Evolutionary conservation across 2,113 vertebrate species (phyloP).

Genomic region (Albula goreensis): DNA sequence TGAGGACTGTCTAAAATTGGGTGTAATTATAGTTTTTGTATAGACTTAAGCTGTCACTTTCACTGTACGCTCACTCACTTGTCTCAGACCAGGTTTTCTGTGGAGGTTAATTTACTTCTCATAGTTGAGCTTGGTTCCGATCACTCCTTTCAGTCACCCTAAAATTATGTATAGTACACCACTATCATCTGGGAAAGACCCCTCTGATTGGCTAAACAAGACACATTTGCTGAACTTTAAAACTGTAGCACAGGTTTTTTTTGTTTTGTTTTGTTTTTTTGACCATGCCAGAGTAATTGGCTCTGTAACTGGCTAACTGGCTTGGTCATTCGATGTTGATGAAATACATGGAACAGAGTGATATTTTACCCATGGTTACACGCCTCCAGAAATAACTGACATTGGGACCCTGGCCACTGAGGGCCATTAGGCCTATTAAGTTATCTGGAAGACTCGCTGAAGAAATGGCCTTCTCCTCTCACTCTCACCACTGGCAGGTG

Average conservation of each 20-base stretch:
- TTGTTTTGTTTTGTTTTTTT: neutral
- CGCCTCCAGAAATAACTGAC: neutral
- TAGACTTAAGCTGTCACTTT: slow-evolving; percentile 27
- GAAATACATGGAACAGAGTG: slow-evolving; percentile 12
- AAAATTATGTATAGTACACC: neutral
- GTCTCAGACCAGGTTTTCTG: slow-evolving; percentile 3
- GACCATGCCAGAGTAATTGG: slow-evolving; percentile 14
- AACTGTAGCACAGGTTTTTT: too few species aligned
- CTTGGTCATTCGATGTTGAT: slow-evolving; percentile 6
- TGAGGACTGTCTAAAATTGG: slow-evolving; percentile 7
- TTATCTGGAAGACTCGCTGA: slow-evolving; percentile 20
- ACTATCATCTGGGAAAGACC: neutral
- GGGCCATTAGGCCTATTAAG: slow-evolving; percentile 29
- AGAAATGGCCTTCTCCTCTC: slow-evolving; percentile 13
- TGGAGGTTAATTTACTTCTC: neutral
- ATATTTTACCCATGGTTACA: slow-evolving; percentile 16
- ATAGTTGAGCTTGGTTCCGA: neutral
- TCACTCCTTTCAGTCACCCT: neutral
- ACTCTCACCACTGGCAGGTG: slow-evolving; percentile 29
- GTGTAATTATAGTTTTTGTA: slow-evolving; percentile 2
- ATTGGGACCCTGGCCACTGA: neutral
- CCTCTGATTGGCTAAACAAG: neutral
- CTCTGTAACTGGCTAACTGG: neutral
- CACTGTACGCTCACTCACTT: neutral
- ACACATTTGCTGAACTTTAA: neutral